Evolutionary conservation across 2,888 invertebrate species (phyloP).

Genomic region (Frankliniella fusca): DNA sequence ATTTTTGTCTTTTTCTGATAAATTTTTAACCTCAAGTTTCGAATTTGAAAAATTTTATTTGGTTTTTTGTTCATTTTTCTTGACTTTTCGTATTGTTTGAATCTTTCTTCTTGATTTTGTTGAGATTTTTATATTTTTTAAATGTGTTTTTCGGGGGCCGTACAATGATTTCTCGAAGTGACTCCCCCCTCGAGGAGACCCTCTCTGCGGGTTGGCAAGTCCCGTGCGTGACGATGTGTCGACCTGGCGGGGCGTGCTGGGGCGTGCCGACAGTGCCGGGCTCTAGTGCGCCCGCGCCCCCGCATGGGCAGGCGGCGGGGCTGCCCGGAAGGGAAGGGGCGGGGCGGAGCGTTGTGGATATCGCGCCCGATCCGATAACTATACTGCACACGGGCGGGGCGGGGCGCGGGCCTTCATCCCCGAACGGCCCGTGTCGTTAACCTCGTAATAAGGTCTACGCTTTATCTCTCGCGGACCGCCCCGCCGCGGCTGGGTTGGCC

Average conservation of each 20-base stretch:
- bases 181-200: too few relatives aligned
- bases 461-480: conserved; percentile 1
- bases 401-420: background rate
- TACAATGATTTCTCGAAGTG: too few relatives aligned
- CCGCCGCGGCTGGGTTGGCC: background rate
- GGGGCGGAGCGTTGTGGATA: background rate
- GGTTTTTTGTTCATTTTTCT: too few relatives aligned
- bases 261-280: too few relatives aligned
- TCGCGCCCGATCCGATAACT: background rate
- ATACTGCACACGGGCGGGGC: background rate
- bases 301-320: background rate
- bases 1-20: too few relatives aligned
- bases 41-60: too few relatives aligned
- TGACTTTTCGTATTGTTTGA: too few relatives aligned
- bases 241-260: background rate
- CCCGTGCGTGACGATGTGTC: background rate
- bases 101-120: too few relatives aligned
- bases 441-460: conserved; percentile 18
- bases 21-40: too few relatives aligned
- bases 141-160: too few relatives aligned
- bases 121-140: too few relatives aligned
- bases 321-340: background rate
- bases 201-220: too few relatives aligned
- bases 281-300: background rate
- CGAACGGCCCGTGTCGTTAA: background rate